Percentiles rank a stretch among this genome's conserved stretches.
phyloP scores from a whole-genome alignment of 2,797 vertebrate genomes.

The Alca torda region DNA sequence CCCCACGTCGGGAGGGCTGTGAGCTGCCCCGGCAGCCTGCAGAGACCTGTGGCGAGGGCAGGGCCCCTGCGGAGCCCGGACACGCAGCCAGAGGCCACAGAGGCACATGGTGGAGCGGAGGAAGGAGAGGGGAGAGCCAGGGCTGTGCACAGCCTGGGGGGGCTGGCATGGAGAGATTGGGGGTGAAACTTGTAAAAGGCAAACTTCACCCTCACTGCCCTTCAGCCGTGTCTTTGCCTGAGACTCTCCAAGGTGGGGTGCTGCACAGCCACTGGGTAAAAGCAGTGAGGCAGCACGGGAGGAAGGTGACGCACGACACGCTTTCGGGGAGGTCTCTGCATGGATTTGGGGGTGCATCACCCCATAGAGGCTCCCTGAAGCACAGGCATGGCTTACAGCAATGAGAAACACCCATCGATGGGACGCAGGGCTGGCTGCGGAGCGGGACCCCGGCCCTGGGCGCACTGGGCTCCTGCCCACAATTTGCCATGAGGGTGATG shows the following conservation, averaged over 20 bases:
- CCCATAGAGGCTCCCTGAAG: not conserved
- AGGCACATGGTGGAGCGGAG: accelerated
- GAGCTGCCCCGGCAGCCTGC: not conserved
- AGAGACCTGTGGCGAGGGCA: not conserved
- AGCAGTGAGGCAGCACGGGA: accelerated
- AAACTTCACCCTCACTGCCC: not conserved
- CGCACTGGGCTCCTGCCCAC: accelerated
- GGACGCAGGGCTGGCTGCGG: not conserved
- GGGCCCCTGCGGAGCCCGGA: not conserved
- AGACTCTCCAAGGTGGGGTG: not conserved
- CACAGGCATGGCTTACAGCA: accelerated
- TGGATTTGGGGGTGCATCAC: not conserved
- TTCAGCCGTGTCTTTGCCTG: not conserved
- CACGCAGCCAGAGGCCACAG: not conserved
- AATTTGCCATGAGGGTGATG: accelerated
- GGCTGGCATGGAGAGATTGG: not conserved
- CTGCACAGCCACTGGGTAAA: not conserved
- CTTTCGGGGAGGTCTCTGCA: not conserved
- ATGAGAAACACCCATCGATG: not conserved
- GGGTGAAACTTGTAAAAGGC: not conserved
- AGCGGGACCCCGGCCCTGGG: not conserved
- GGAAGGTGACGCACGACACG: accelerated
- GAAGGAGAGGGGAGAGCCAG: not conserved
- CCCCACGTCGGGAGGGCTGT: accelerated
- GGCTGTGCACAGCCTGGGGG: not conserved